Evolutionary conservation across 2,113 vertebrate species (phyloP).

Genomic region (Grallaria varia): DNA sequence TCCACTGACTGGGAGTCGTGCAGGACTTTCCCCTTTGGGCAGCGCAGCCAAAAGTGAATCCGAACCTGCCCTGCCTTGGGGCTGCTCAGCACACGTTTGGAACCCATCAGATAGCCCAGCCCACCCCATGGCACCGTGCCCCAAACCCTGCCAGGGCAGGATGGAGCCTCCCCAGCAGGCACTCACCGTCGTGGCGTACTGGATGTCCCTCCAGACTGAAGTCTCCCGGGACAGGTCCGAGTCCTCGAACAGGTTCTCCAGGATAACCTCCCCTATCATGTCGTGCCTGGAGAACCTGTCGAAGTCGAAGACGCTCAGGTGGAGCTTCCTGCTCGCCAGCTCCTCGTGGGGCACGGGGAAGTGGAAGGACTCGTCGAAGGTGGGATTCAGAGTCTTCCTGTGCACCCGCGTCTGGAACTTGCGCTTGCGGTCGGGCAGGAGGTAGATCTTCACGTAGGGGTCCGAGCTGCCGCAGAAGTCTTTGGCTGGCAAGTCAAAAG

Average conservation of each 20-base stretch:
- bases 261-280: conserved; percentile 85
- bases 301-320: conserved; percentile 86
- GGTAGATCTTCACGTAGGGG: conserved; percentile 98
- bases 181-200: conserved; percentile 83
- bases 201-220: conserved; percentile 85
- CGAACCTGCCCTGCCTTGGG: background rate
- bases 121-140: rapidly evolving
- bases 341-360: conserved; percentile 86
- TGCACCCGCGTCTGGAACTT: conserved; percentile 98
- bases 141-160: background rate
- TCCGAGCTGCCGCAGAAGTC: conserved; percentile 98
- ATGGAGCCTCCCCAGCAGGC: background rate
- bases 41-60: background rate
- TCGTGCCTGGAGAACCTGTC: conserved; percentile 86
- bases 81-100: background rate
- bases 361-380: conserved; percentile 92
- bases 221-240: conserved; percentile 83
- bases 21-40: background rate
- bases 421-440: conserved; percentile 94
- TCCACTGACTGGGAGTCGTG: rapidly evolving
- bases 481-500: conserved; percentile 93
- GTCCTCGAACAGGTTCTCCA: conserved; percentile 84
- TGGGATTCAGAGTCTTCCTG: conserved; percentile 96
- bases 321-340: conserved; percentile 78
- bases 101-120: rapidly evolving